A percentile compares a stretch with the other conserved stretches of the same genome.
These are phyloP conservation scores for Noctua fimbriata DNA, from an alignment of 2,888 invertebrate species.

Conservation along the genomic window DNA sequence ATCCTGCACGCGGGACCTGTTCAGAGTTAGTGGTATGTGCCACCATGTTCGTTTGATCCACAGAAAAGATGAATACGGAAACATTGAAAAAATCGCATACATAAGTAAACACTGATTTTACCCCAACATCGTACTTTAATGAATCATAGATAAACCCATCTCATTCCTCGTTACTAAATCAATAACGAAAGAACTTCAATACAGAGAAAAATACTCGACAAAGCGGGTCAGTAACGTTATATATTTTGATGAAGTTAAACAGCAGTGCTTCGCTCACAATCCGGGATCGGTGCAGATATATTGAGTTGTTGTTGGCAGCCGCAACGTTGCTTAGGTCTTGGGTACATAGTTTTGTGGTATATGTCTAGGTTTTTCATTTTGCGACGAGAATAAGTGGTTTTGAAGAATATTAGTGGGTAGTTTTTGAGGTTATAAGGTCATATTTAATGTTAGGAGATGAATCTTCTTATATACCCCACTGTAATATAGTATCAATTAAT, in stretches of 20 bases:
- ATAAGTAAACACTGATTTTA: background rate
- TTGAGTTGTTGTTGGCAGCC: constrained; percentile 68
- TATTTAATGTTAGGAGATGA: background rate
- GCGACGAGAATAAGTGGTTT: constrained; percentile 12
- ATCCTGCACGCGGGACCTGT: background rate
- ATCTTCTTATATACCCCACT: background rate
- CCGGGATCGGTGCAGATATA: constrained; percentile 66
- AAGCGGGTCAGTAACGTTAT: constrained; percentile 33
- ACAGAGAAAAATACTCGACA: constrained; percentile 37
- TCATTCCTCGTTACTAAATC: constrained; percentile 35
- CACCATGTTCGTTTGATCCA: background rate
- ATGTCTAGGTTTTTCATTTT: constrained; percentile 21
- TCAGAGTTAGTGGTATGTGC: background rate
- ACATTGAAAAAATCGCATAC: background rate
- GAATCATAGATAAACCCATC: constrained; percentile 2
- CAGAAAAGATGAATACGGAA: background rate
- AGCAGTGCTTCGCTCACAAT: constrained; percentile 57
- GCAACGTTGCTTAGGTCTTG: background rate
- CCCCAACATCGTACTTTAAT: background rate
- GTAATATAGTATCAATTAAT: too few species aligned
- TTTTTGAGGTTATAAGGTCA: background rate
- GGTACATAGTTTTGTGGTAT: background rate
- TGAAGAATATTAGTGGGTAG: background rate
- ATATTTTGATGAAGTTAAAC: constrained; percentile 67
- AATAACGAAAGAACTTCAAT: constrained; percentile 39